Evolutionary conservation across 2,113 vertebrate genomes (phyloP), one percentile per base, ranked within the genome.

Genomic region (Prietella phreatophila): DNA sequence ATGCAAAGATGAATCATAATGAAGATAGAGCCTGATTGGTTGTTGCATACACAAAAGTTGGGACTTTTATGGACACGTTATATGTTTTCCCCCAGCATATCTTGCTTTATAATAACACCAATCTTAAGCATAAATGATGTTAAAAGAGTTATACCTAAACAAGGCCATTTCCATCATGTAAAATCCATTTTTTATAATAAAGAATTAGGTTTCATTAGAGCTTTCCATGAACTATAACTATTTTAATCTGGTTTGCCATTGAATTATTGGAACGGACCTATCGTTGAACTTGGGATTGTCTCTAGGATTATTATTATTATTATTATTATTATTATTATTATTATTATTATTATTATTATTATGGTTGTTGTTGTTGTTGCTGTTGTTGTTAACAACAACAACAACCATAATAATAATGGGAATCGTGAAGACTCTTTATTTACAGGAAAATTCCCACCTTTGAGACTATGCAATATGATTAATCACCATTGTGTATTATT

Each of bases 401-500:
- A 47, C 42, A 47, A 47, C 6, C 5, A 47, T 47, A 47, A 47
- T 47, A 42, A 42, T 42, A 42, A 42, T 42, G 6, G 42, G 33
- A 79, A 27, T 36, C 42, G 22, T 82, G 81, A 65, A 76, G 82
- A 85, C 84, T 63, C 7, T 42, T 71, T 60, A 83, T 82, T 83
- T 86, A 86, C 58, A 69, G 56, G 76, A 79, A 58, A 63, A 73
- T 47, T 8, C 56, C 56, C 67, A 63, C 50, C 69, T 84, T 90
- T 53, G 85, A 87, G 76, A 86, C 89, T 90, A 91, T 88, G 89
- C 89, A 90, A 91, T 86, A 55, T 86, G 42, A 65, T 87, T 88
- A 85, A 60, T 89, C 63, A 75, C 71, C 22, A 39, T 50, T 87
- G 69, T 88, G 42, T 84, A 56, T 75, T 76, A 78, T 88, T 84